Evolutionary conservation across 2,888 invertebrate genomes (phyloP).

Genomic region (Drosophila ustulata): DNA sequence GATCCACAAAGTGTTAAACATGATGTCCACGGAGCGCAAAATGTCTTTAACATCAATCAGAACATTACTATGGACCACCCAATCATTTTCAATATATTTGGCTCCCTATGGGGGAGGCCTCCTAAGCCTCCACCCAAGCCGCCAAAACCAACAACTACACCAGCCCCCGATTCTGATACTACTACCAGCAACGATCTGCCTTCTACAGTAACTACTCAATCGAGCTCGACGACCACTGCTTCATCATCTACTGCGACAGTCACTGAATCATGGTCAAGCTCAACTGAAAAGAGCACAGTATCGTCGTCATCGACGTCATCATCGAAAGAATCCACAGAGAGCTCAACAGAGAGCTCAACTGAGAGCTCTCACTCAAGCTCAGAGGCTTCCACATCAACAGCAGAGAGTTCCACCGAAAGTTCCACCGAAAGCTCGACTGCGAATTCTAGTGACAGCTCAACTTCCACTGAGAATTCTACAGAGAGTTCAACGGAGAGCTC

Average conservation of each 20-base stretch:
- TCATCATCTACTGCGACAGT: neutral
- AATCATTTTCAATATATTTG: constrained; percentile 57
- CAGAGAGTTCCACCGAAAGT: constrained; percentile 3
- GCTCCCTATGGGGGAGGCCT: constrained; percentile 36
- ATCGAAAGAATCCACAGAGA: neutral
- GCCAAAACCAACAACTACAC: neutral
- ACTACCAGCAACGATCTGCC: neutral
- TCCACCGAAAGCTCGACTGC: too few relatives aligned
- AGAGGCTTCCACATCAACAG: constrained; percentile 3
- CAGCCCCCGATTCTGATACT: neutral
- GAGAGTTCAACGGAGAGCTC: constrained; percentile 12
- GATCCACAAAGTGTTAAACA: neutral
- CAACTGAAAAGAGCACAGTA: too few relatives aligned
- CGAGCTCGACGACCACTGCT: neutral
- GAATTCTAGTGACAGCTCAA: too few relatives aligned
- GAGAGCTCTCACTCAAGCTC: neutral
- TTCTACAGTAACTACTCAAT: neutral
- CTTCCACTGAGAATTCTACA: neutral
- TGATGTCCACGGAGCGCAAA: neutral
- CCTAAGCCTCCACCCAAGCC: constrained; percentile 6
- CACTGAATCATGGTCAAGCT: too few relatives aligned
- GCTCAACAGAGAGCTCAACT: neutral
- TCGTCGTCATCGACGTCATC: neutral
- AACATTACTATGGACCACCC: constrained; percentile 55
- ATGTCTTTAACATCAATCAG: constrained; percentile 49